A percentile compares a stretch with the other conserved stretches of the same genome.
phyloP scores from a whole-genome alignment of 2,888 invertebrate genomes.

The Drosophila antonietae region DNA sequence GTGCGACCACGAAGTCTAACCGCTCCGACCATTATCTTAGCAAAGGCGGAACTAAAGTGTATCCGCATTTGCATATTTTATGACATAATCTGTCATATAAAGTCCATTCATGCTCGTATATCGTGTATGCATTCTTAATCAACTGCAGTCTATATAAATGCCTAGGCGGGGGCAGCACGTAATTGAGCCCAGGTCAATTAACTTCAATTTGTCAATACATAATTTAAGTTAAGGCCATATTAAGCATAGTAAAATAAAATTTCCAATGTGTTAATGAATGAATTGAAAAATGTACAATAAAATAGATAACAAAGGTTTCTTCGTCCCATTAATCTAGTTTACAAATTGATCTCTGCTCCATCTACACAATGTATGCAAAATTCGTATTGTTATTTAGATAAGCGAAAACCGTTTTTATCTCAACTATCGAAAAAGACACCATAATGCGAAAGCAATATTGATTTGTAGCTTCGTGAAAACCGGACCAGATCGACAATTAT shows the following conservation, averaged over 20 bases:
- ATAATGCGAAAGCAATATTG: not conserved
- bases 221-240: no score
- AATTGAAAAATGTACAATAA: not conserved
- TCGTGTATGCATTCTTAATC: not conserved
- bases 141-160: not conserved
- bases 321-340: not conserved
- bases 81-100: not conserved
- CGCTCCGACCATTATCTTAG: conserved; percentile 23
- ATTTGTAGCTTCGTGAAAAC: conserved; percentile 1
- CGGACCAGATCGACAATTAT: conserved; percentile 26
- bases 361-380: not conserved
- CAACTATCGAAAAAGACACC: not conserved
- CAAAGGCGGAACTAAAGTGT: conserved; percentile 15
- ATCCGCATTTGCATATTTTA: not conserved
- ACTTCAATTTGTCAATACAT: not conserved
- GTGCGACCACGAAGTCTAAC: conserved; percentile 16
- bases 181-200: conserved; percentile 1
- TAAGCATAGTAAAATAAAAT: no score
- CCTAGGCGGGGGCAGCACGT: not conserved
- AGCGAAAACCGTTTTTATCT: not conserved
- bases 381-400: not conserved
- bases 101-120: not conserved
- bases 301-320: not conserved
- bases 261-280: not conserved
- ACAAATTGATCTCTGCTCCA: not conserved